phyloP scores from a whole-genome alignment of 1,140 invertebrate genomes.

The Metopolophium dirhodum region DNA sequence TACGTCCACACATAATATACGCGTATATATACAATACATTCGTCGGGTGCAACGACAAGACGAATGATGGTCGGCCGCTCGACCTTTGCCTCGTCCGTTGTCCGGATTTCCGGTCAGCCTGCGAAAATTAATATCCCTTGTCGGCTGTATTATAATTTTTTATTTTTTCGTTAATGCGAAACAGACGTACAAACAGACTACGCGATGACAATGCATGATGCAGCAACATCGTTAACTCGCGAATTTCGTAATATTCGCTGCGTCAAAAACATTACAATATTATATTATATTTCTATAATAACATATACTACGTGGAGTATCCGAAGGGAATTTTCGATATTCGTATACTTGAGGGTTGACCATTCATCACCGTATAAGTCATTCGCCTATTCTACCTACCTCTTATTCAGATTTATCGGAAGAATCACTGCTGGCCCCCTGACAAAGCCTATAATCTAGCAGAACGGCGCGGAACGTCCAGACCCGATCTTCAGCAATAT shows the following conservation, averaged over 20 bases:
- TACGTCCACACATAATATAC: not conserved
- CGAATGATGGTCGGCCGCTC: not conserved
- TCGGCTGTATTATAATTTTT: not conserved
- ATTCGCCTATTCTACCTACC: too few relatives aligned
- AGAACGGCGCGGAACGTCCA: too few relatives aligned
- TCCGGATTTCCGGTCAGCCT: not conserved
- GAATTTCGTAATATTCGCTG: not conserved
- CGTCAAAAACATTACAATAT: not conserved
- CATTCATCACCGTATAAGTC: not conserved
- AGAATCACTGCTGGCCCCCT: not conserved
- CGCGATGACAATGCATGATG: not conserved
- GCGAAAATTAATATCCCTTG: not conserved
- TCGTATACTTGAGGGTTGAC: not conserved
- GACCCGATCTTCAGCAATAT: too few relatives aligned
- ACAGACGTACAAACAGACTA: not conserved
- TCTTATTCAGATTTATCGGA: not conserved
- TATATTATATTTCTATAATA: too few relatives aligned
- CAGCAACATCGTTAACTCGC: too few relatives aligned
- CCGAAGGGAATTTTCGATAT: not conserved
- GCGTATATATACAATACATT: not conserved
- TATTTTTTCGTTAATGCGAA: not conserved
- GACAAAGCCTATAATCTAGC: not conserved
- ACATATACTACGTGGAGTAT: not conserved
- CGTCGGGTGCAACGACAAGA: not conserved
- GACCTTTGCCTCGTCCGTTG: not conserved